Conservation (phyloP, 2,888 invertebrate genomes). For the Gandaritis pyraliata region DNA sequence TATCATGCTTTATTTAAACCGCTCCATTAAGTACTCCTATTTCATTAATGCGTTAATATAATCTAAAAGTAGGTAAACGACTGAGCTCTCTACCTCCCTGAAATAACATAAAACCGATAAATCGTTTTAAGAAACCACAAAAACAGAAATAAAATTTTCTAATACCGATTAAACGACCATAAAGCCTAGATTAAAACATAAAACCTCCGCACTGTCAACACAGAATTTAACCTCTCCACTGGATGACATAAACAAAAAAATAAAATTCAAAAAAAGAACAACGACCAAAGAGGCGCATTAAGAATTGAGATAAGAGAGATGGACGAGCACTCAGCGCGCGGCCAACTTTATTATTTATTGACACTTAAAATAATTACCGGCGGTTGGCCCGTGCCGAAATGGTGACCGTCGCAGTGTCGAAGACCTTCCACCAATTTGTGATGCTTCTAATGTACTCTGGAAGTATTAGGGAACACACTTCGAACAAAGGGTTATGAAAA, state of each 20-base stretch:
- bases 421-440: slow-evolving; percentile 55
- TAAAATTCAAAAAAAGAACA: slow-evolving; percentile 68
- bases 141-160: slow-evolving; percentile 49
- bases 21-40: slow-evolving; percentile 52
- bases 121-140: slow-evolving; percentile 47
- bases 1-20: slow-evolving; percentile 59
- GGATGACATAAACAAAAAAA: slow-evolving; percentile 74
- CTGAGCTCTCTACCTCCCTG: slow-evolving; percentile 56
- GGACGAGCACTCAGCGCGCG: slow-evolving; percentile 81
- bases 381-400: slow-evolving; percentile 80
- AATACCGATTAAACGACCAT: slow-evolving; percentile 73
- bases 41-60: slow-evolving; percentile 51
- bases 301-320: slow-evolving; percentile 83
- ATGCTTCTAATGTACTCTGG: slow-evolving; percentile 26
- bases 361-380: slow-evolving; percentile 83
- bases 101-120: slow-evolving; percentile 67
- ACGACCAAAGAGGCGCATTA: slow-evolving; percentile 83
- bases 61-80: slow-evolving; percentile 43
- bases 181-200: slow-evolving; percentile 81
- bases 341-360: slow-evolving; percentile 83
- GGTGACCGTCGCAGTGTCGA: slow-evolving; percentile 53
- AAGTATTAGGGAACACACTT: no score
- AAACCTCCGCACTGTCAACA: slow-evolving; percentile 81
- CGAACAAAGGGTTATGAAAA: no score
- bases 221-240: slow-evolving; percentile 76